Evolutionary conservation across 2,888 invertebrate genomes (phyloP), one percentile per base, ranked within the genome.

Genomic region (Drosophila longiperda): DNA sequence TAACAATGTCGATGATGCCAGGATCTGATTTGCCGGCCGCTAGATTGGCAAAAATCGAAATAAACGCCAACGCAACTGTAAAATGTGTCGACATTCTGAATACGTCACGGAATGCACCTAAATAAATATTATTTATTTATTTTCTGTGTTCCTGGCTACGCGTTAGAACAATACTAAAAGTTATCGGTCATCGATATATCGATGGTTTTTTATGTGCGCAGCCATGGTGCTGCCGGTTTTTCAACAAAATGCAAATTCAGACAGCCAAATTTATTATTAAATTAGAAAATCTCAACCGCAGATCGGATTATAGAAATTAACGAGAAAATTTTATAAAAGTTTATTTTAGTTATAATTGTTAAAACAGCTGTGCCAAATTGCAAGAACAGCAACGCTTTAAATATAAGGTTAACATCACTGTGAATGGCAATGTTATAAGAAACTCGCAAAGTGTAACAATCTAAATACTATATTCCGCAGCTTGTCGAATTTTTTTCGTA

Each of bases 1-100:
- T 66, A 53, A 42, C 20, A 52, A 75, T 55, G 49, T 84, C 75
- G 20, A 84, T 67, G 17, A 87, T 77, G 40, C 84, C 84, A 15
- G 84, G 65, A 17, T 89, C 89, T 5, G 84, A 84, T 69, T 53
- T 87, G 6, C 75, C 85, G 49, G 74, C 66, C 11, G 62, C 58
- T 40, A 50, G 40, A 17, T 32, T 53, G 11, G 64, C 66, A 54
- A 20, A 72, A n/a, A 54, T 38, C 11, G 66, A 48, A 20, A 82
- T 54, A 8, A 89, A 64, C 38, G 75, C 66, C 71, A 88, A 74
- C 70, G 69, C 67, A 57, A 72, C 54, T 29, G 64, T 38, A 32
- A 85, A 66, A 29, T 75, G 71, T 49, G 55, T 57, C 55, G 68
- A 75, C 63, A 73, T 78, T 50, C 49, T 77, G 63, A 66, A 62